Base-by-base conservation (phyloP, 2,888 invertebrate species). In the Drosophila anomelani region DNA sequence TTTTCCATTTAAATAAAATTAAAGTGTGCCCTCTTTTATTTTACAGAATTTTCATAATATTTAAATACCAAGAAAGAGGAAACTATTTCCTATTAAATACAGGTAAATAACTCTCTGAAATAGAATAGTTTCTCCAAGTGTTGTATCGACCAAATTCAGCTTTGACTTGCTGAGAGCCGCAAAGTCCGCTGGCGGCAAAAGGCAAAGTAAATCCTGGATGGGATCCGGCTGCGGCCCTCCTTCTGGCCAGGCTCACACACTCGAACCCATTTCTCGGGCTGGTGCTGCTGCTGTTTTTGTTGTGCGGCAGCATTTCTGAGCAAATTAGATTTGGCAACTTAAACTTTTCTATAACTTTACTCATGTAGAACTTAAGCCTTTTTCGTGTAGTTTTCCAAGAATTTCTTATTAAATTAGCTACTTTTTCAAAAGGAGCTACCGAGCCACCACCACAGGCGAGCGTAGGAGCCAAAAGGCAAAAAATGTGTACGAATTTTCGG, bases 341-440 rank as follows among this genome's bases (percentile, higher is more conserved):
- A 49, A 86, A 87, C 73, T 87, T 86, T 86, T 80, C 89, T 77
- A 81, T 78, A 86, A 84, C 87, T 84, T 88, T 78, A 75, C 84
- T 76, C 76, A 86, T 86, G 79, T 77, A 74, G 76, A 88, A 84
- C 88, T 83, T 78, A 86, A 86, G 86, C 86, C 88, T 83, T 88
- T 88, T 78, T 81, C 79, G 61, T 81, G 71, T 81, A 82, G 85
- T 74, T 87, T 70, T 68, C 53, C 75, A 43, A 74, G 76, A 72
- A 78, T 77, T 83, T 86, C 78, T 84, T 86, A 88, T 84, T 86
- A 83, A 88, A 86, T 84, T 84, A 84, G 88, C 78, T 63, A 77
- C 84, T 85, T 85, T 79, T 77, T 72, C 74, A 70, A 77, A 68
- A 74, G 77, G 77, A 82, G 23, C 23, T 23, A 74, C 68, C 69